Evolutionary conservation across 1,140 invertebrate species (phyloP), one percentile per base, ranked within the genome.

Genomic region (Drosophila mayri): DNA sequence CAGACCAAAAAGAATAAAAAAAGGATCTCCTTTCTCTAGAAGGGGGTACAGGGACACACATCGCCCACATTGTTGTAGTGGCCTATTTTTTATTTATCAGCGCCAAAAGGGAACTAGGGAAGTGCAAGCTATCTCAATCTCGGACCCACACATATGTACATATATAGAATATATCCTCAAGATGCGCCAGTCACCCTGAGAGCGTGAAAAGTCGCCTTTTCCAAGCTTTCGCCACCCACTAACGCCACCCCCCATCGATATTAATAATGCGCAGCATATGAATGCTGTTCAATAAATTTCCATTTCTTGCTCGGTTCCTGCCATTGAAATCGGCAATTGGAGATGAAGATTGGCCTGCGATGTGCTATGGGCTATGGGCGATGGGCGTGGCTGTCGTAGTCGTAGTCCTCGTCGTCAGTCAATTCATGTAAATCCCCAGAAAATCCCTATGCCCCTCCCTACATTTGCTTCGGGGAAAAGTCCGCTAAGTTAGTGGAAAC

Each of bases 191-290:
- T 71, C 68, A 76, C 38, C 18, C 72, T 18, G 70, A 44, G 64
- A n/a, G 54, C 35, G 30, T 28, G 22, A 43, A 44, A 28, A 37
- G 40, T 46, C 55, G 47, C 60, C 60, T 40, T 38, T 28, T 18
- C 46, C 32, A 30, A 38, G 7, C 32, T 43, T 28, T n/a, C 22
- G 41, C 37, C 73, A 38, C 70, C 73, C 73, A 43, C 40, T 59
- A 40, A 62, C 43, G 59, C 63, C 30, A 14, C 72, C 72, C 72
- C 55, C 67, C 65, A 87, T 87, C 84, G 81, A 87, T 87, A 87
- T 90, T 90, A 90, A 87, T 90, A 87, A 87, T 77, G 77, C 81
- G 81, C 73, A 88, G 73, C 85, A 90, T 81, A 81, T 88, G 81
- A 90, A 76, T 65, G 74, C 65, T 55, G 81, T 81, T 81, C 84